These are phyloP conservation scores for Phaedon cochleariae DNA, from an alignment of 2,888 invertebrate species.

Conservation along the genomic window DNA sequence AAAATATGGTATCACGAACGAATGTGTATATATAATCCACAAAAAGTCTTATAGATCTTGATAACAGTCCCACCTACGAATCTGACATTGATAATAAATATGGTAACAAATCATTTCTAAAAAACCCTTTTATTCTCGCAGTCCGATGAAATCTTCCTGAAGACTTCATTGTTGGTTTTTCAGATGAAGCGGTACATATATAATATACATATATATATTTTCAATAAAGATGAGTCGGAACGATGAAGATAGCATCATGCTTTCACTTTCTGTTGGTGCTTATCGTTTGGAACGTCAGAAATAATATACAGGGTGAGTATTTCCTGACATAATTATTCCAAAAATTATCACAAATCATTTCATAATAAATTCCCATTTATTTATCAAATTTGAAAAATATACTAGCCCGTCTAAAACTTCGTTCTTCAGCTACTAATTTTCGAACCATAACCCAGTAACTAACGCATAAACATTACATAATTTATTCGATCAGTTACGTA, in stretches of 20 bases:
- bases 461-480: too few species aligned
- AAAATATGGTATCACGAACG: constrained; percentile 25
- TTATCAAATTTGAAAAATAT: too few species aligned
- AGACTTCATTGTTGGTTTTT: constrained; percentile 29
- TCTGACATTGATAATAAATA: constrained; percentile 50
- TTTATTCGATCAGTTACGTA: too few species aligned
- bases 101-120: constrained; percentile 51
- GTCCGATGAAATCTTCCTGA: constrained; percentile 16
- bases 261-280: background rate
- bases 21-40: constrained; percentile 26
- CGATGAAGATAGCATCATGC: background rate
- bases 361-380: too few species aligned
- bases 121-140: constrained; percentile 31
- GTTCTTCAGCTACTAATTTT: too few species aligned
- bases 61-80: constrained; percentile 47
- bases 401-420: too few species aligned
- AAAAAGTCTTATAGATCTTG: constrained; percentile 43
- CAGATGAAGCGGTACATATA: background rate
- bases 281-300: background rate
- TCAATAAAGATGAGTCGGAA: background rate
- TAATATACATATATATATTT: background rate
- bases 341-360: too few species aligned
- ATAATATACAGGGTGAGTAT: background rate
- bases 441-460: too few species aligned
- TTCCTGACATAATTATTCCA: too few species aligned